Conservation (phyloP, 2,113 vertebrate species). For the Coptodon bakossiorum region DNA sequence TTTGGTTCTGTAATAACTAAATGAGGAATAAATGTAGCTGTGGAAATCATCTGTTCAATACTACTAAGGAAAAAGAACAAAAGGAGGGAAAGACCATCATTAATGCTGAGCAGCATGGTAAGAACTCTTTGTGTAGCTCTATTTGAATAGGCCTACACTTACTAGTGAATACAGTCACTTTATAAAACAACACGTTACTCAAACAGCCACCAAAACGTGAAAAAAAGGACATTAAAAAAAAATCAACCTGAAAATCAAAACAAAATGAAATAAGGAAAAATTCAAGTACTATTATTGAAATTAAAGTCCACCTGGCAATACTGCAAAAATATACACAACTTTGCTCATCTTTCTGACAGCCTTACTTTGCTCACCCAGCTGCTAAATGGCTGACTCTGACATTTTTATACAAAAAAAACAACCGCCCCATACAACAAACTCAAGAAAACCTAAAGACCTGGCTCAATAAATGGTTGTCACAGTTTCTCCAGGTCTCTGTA, state of each 20-base stretch:
- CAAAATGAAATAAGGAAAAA: conserved; percentile 82
- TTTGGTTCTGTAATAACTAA: conserved; percentile 1
- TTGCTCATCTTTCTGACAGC: conserved; percentile 16
- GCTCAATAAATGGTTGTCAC: conserved; percentile 61
- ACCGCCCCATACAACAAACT: neutral
- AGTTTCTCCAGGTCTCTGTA: conserved; percentile 65
- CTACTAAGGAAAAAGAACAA: neutral
- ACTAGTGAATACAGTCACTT: conserved; percentile 42
- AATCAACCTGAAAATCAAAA: conserved; percentile 19
- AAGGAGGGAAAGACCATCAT: neutral
- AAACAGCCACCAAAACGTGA: conserved; percentile 40
- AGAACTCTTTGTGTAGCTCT: conserved; percentile 12
- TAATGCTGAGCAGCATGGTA: neutral
- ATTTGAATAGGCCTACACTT: conserved; percentile 29
- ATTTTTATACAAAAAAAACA: conserved; percentile 3
- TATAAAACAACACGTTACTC: conserved; percentile 36
- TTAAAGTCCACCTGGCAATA: conserved; percentile 85
- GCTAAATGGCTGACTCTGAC: conserved; percentile 61
- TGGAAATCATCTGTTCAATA: neutral
- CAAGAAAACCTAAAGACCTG: conserved; percentile 25
- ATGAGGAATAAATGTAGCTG: conserved; percentile 21
- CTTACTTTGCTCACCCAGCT: conserved; percentile 44
- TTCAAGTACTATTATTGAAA: conserved; percentile 95
- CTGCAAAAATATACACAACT: conserved; percentile 63
- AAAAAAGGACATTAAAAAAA: conserved; percentile 45